These are phyloP conservation scores for Megaleporinus macrocephalus DNA, from an alignment of 2,113 vertebrate species.

Conservation along the genomic window DNA sequence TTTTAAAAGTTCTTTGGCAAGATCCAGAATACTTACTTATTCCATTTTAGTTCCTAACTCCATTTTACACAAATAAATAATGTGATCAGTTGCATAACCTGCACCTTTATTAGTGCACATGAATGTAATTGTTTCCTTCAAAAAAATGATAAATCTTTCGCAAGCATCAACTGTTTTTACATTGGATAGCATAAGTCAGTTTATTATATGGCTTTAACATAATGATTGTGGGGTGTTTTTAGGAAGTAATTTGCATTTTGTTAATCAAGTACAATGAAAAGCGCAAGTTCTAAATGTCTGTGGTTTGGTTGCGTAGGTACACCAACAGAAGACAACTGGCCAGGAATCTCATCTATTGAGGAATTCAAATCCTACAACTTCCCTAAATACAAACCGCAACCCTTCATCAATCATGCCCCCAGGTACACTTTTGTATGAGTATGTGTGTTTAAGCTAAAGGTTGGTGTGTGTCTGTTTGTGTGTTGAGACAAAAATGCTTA, in stretches of 20 bases:
- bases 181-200: no score
- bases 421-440: conserved; percentile 77
- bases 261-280: neutral
- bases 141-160: no score
- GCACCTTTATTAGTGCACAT: neutral
- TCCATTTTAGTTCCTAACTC: no score
- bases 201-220: no score
- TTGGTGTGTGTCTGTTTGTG: no score
- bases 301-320: conserved; percentile 80
- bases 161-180: no score
- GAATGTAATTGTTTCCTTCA: no score
- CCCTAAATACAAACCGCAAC: conserved; percentile 96
- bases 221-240: neutral
- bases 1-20: no score
- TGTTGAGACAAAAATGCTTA: no score
- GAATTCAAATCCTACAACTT: conserved; percentile 99
- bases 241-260: neutral
- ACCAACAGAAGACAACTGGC: conserved; percentile 95
- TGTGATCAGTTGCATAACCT: neutral
- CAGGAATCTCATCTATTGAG: conserved; percentile 92
- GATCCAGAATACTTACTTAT: no score
- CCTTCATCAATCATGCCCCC: conserved; percentile 95
- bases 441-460: neutral
- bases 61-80: no score
- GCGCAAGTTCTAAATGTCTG: neutral